Conservation (phyloP, 1,140 invertebrate genomes). For the Lutraria rhynchaena region DNA sequence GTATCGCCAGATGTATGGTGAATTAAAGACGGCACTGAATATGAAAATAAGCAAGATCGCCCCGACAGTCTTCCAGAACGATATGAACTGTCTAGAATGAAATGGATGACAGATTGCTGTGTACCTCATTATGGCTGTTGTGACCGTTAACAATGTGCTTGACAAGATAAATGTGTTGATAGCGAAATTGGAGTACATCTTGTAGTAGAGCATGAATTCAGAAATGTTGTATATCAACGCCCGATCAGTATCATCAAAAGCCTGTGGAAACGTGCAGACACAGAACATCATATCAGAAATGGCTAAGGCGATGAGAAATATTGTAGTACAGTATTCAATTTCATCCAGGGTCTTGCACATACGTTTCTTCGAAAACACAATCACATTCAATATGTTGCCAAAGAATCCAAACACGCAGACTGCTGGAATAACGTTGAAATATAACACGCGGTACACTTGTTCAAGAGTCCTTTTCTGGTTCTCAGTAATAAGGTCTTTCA, state of each 20-base stretch:
- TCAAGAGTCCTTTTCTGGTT: conserved; percentile 25
- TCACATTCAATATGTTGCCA: conserved; percentile 74
- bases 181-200: conserved; percentile 68
- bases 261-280: conserved; percentile 70
- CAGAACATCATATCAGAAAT: conserved; percentile 75
- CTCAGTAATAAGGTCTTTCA: no score
- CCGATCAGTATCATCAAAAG: conserved; percentile 59
- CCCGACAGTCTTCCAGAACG: conserved; percentile 61
- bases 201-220: conserved; percentile 72
- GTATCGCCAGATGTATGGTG: conserved; percentile 70
- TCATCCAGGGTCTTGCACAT: conserved; percentile 67
- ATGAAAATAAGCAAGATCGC: conserved; percentile 65
- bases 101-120: conserved; percentile 77
- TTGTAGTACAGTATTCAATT: conserved; percentile 71
- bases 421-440: conserved; percentile 68
- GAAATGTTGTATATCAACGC: conserved; percentile 43
- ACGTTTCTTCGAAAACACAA: conserved; percentile 71
- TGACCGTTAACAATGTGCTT: conserved; percentile 73
- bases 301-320: conserved; percentile 72
- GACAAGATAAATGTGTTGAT: conserved; percentile 77
- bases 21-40: conserved; percentile 69
- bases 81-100: conserved; percentile 70
- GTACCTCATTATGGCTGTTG: conserved; percentile 75
- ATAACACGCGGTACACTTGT: conserved; percentile 61
- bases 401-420: conserved; percentile 75